Percentiles rank a stretch among this genome's conserved stretches.
Conservation (phyloP, 2,797 vertebrate species). For the Mormyrops boulengeri region DNA sequence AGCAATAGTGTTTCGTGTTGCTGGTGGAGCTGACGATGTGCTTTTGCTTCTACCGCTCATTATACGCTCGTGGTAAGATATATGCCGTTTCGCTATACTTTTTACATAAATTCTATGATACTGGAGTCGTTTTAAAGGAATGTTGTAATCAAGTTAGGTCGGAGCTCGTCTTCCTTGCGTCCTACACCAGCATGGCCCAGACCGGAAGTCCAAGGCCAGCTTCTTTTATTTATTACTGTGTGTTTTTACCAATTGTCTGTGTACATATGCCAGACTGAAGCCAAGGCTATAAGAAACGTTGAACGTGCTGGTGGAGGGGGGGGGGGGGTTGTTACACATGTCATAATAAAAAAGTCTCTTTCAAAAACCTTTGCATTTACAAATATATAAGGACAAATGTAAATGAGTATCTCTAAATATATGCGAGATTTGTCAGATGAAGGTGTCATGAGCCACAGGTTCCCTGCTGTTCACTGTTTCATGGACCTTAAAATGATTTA, state of each 20-base stretch:
- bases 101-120: no score
- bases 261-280: background rate
- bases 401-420: background rate
- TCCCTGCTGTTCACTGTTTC: background rate
- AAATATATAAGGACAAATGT: background rate
- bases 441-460: background rate
- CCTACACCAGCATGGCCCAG: no score
- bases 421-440: background rate
- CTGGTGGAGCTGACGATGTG: no score
- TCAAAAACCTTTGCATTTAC: background rate
- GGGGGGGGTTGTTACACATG: background rate
- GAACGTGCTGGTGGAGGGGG: background rate
- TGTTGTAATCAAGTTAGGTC: no score
- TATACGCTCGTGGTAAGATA: no score
- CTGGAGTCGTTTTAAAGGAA: no score
- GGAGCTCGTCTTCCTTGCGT: no score
- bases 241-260: background rate
- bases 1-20: no score
- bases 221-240: background rate
- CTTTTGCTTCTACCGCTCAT: no score
- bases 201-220: background rate
- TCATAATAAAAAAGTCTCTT: background rate
- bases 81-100: no score
- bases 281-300: background rate
- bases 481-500: background rate